phyloP scores from a whole-genome alignment of 2,888 invertebrate species.

The Leucoma salicis region DNA sequence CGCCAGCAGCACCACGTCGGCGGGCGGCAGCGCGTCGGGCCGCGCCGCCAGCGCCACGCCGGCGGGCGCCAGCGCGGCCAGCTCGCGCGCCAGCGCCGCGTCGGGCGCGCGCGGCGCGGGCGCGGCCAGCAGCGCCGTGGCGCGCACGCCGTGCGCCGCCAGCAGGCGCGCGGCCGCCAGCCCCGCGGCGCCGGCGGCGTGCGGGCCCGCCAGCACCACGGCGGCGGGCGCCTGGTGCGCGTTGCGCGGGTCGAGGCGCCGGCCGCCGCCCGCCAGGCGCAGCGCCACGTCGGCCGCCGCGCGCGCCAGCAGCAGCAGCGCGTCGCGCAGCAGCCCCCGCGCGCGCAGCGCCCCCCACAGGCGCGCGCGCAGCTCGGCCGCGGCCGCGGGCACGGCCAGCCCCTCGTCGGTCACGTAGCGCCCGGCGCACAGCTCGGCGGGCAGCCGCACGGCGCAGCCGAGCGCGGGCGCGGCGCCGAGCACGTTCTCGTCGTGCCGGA shows the following conservation, averaged over 20 bases:
- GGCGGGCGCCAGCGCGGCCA: conserved; percentile 22
- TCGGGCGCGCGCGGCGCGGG: conserved; percentile 50
- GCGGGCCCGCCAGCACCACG: conserved; percentile 87
- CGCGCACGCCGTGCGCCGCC: conserved; percentile 90
- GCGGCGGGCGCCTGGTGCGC: conserved; percentile 94
- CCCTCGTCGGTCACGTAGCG: conserved; percentile 91
- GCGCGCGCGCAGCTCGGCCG: conserved; percentile 84
- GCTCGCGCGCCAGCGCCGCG: conserved; percentile 28
- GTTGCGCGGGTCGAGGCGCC: conserved; percentile 92
- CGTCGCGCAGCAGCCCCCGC: conserved; percentile 80
- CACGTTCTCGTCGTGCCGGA: conserved; percentile 93
- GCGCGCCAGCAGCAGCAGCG: conserved; percentile 89
- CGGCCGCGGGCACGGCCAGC: conserved; percentile 89
- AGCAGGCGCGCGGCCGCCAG: conserved; percentile 90
- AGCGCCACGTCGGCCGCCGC: conserved; percentile 92
- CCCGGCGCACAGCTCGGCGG: conserved; percentile 78
- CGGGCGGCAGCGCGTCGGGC: conserved; percentile 35
- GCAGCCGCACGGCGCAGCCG: conserved; percentile 83
- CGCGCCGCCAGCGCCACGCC: conserved; percentile 21
- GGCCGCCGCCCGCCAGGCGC: conserved; percentile 89
- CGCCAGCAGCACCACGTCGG: conserved; percentile 57
- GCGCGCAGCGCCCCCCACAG: conserved; percentile 85
- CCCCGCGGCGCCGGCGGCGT: conserved; percentile 81
- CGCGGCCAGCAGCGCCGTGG: conserved; percentile 75
- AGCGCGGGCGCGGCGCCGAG: conserved; percentile 57